Conservation (phyloP, 2,888 invertebrate species). For the Bhutanitis thaidina region DNA sequence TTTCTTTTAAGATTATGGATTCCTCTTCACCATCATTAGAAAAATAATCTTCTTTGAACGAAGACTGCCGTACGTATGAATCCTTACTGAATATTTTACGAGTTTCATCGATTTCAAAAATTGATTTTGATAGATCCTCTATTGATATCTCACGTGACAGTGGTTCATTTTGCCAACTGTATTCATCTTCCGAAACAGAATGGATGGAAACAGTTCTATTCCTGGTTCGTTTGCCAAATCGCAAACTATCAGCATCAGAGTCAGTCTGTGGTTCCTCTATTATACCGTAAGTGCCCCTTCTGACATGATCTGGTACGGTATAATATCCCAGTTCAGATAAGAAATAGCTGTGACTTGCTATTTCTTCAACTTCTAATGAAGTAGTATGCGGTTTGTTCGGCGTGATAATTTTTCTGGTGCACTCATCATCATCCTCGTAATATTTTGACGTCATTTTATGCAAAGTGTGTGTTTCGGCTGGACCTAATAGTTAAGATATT, state of each 20-base stretch:
- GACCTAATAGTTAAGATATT: slow-evolving; percentile 81
- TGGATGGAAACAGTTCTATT: slow-evolving; percentile 83
- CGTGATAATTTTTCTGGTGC: slow-evolving; percentile 55
- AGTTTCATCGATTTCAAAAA: slow-evolving; percentile 72
- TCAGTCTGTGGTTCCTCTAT: slow-evolving; percentile 76
- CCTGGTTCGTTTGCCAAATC: slow-evolving; percentile 44
- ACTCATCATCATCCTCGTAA: slow-evolving; percentile 77
- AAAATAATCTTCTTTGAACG: slow-evolving; percentile 71
- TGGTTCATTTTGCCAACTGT: slow-evolving; percentile 75
- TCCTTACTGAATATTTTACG: slow-evolving; percentile 75
- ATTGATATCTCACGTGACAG: slow-evolving; percentile 80
- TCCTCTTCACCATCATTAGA: slow-evolving; percentile 66
- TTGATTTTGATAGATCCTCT: slow-evolving; percentile 77
- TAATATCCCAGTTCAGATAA: slow-evolving; percentile 75
- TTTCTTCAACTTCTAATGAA: slow-evolving; percentile 80
- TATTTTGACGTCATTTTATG: slow-evolving; percentile 83
- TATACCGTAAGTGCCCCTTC: slow-evolving; percentile 68
- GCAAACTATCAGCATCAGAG: slow-evolving; percentile 70
- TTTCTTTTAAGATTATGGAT: slow-evolving; percentile 58
- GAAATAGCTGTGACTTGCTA: slow-evolving; percentile 80
- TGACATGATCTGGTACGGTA: slow-evolving; percentile 62
- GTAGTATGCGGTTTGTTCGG: slow-evolving; percentile 75
- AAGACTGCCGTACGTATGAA: slow-evolving; percentile 64
- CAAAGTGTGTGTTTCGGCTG: slow-evolving; percentile 83
- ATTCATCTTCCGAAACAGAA: slow-evolving; percentile 83